Evolutionary conservation across 2,797 vertebrate species (phyloP), one percentile per base, ranked within the genome.

Genomic region (Danio choprae): DNA sequence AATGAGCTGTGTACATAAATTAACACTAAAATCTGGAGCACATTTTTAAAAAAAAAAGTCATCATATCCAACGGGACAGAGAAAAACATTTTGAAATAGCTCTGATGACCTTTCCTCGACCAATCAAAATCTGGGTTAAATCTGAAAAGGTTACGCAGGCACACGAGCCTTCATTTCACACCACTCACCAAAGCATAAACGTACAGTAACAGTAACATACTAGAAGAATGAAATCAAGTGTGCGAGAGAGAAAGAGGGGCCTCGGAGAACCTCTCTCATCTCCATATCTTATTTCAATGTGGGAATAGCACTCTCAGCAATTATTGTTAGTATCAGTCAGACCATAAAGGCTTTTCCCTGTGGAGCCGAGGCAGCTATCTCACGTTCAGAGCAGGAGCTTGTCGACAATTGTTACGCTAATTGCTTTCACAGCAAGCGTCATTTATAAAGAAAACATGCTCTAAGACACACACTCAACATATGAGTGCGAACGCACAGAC

Each of bases 341-440:
- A 87, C 90, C 88, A 87, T 89, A 88, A 90, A 91, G 88, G 88
- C 86, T 88, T 89, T 91, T 93, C 91, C 91, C 92, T 80, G 89
- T 87, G 85, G 91, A 92, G 91, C 87, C 80, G 84, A 87, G 87
- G 89, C 89, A 89, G 80, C 86, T 87, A 87, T 90, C 68, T 81
- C 88, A 87, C 87, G 87, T 89, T 84, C 87, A 87, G 88, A 88
- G 87, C 81, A 90, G 86, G 89, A 89, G 88, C 90, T 89, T 90
- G 92, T 91, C 86, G 89, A 92, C 91, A 92, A 94, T 91, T 90
- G 90, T 92, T 92, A 85, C 79, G 64, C 89, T 94, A 93, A 94
- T 93, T 94, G 90, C 91, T 91, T 93, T 94, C 91, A 89, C 92
- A 91, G 91, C 83, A 72, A 91, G 88, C 86, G 87, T 79, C 82